Evolutionary conservation across 2,888 invertebrate genomes (phyloP), one percentile per base, ranked within the genome.

Genomic region (Eristalis tenax): DNA sequence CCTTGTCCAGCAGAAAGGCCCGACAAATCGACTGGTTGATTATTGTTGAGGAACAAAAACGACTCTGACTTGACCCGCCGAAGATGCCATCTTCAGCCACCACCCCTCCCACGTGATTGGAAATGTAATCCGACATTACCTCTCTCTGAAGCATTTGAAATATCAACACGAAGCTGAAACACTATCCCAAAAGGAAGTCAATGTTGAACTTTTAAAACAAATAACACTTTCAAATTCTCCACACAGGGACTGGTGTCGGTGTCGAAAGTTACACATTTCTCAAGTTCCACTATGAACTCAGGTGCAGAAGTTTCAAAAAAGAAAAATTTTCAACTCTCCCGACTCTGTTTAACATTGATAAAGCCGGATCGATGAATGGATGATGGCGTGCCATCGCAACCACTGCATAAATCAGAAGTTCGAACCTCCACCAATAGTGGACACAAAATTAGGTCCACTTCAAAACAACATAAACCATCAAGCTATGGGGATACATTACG

Each of bases 241-340:
- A 80, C 68, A 65, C 80, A 74, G 68, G 32, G 15, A 40, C 11
- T 11, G 38, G 59, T 78, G 28, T 65, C 40, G 26, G 77, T 64
- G 63, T 78, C 64, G 66, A 43, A 73, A 79, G 71, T 73, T 73
- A 35, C 59, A 59, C 66, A n/a, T 66, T 61, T 40, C n/a, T 15
- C 38, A 61, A 57, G 18, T 18, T 73, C 10, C 13, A 43, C 22
- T 32, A 66, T 61, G n/a, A 73, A 73, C 35, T 71, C 64, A 57
- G 69, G 70, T 64, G 26, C 38, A 28, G 32, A 35, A 63, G 50
- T 64, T 57, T 40, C n/a, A 18, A 8, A 50, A 8, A 8, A 18
- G n/a, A 6, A 50, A 50, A 50, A 50, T 1, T 18, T 50, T 8
- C 11, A 38, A 38, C 11, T 28, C 28, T 28, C 28, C 5, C 28